phyloP scores from a whole-genome alignment of 2,888 invertebrate species.

The Entomobrya multifasciata region DNA sequence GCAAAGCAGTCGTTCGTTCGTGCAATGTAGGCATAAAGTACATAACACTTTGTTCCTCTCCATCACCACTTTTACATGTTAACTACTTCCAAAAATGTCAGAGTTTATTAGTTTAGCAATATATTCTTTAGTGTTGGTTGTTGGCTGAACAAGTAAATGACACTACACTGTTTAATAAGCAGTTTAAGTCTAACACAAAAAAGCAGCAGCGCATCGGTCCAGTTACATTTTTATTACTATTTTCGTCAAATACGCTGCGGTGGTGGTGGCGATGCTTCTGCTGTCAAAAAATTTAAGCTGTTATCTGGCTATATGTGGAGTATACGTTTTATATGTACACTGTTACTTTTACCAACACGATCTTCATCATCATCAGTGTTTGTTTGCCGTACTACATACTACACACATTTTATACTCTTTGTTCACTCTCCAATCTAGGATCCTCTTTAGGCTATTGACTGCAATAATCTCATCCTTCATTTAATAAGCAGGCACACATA shows the following conservation, averaged over 20 bases:
- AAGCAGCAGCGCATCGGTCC: background rate
- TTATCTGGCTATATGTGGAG: background rate
- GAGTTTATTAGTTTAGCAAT: conserved; percentile 22
- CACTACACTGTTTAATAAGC: too few relatives aligned
- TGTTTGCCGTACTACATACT: conserved; percentile 1
- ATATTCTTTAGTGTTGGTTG: background rate
- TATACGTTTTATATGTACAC: background rate
- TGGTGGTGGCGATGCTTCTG: too few relatives aligned
- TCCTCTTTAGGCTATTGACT: too few relatives aligned
- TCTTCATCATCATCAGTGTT: too few relatives aligned
- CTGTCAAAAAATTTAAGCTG: conserved; percentile 6
- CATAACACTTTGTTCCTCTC: too few relatives aligned
- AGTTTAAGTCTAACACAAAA: background rate
- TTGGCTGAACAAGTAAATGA: background rate
- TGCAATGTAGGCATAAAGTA: too few relatives aligned
- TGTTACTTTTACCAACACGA: too few relatives aligned
- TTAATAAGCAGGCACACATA: too few relatives aligned
- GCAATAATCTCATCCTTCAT: conserved; percentile 12
- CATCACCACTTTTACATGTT: background rate
- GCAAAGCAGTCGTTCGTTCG: too few relatives aligned
- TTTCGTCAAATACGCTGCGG: background rate
- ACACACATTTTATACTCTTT: background rate
- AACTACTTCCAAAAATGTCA: background rate
- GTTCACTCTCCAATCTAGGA: background rate
- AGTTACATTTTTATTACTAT: conserved; percentile 25